Conservation (phyloP, 2,888 invertebrate genomes). For the Pollenia angustigena region DNA sequence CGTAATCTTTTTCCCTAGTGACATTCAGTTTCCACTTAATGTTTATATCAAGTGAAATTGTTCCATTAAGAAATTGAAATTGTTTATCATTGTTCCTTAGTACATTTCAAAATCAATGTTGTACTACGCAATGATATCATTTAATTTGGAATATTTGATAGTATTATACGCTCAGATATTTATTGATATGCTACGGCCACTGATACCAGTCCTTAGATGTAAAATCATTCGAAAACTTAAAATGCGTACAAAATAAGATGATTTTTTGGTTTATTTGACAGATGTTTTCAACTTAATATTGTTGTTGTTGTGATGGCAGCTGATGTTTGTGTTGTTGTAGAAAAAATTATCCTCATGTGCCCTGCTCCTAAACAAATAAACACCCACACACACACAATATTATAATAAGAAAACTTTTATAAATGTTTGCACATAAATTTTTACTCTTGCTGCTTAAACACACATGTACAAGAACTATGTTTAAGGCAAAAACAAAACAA, state of each 20-base stretch:
- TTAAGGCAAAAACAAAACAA: constrained; percentile 1
- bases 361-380: not conserved
- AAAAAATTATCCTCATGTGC: constrained; percentile 31
- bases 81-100: too few species aligned
- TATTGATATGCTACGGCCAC: too few species aligned
- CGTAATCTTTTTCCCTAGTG: too few species aligned
- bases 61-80: too few species aligned
- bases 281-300: constrained; percentile 32
- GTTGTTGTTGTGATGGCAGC: not conserved
- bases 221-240: too few species aligned
- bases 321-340: not conserved
- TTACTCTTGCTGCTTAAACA: constrained; percentile 21
- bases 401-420: constrained; percentile 74
- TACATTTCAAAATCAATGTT: too few species aligned
- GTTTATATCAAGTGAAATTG: too few species aligned
- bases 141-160: too few species aligned
- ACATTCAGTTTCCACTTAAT: too few species aligned
- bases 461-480: not conserved
- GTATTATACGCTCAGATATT: too few species aligned
- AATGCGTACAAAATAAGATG: not conserved
- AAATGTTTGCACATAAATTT: constrained; percentile 79
- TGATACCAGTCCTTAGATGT: too few species aligned
- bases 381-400: constrained; percentile 24
- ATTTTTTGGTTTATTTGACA: constrained; percentile 29
- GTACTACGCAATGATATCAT: too few species aligned